A percentile compares a stretch with the other conserved stretches of the same genome.
Conservation (phyloP, 2,113 vertebrate species). For the Nothocercus julius region DNA sequence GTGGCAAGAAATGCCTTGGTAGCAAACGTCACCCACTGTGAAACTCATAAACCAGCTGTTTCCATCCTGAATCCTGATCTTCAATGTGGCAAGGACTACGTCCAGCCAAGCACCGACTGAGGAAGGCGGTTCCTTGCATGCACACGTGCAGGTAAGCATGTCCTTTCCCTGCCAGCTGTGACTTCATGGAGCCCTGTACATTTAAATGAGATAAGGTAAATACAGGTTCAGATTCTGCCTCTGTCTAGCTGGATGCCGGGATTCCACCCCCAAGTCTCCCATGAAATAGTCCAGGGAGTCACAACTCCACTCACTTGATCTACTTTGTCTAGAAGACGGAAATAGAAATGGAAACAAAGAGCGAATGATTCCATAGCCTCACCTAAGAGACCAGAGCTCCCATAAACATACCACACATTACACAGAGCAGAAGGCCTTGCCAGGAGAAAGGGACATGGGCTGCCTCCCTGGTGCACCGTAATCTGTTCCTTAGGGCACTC, state of each 20-base stretch:
- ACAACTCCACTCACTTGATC: neutral
- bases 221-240: neutral
- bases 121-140: neutral
- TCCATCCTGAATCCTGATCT: neutral
- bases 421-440: neutral
- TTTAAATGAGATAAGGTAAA: neutral
- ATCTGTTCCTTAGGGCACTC: neutral
- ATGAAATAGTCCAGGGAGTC: neutral
- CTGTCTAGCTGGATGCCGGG: neutral
- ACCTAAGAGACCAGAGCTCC: neutral
- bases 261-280: neutral
- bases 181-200: fast-evolving
- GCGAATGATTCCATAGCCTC: neutral
- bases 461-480: neutral
- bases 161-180: neutral
- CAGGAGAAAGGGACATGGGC: neutral
- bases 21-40: neutral
- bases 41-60: neutral
- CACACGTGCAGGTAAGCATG: neutral
- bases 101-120: fast-evolving
- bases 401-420: neutral
- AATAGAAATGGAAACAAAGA: neutral
- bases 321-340: neutral
- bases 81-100: neutral
- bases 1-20: neutral